phyloP scores from a whole-genome alignment of 2,888 invertebrate genomes.

The Alloplasta piceator region DNA sequence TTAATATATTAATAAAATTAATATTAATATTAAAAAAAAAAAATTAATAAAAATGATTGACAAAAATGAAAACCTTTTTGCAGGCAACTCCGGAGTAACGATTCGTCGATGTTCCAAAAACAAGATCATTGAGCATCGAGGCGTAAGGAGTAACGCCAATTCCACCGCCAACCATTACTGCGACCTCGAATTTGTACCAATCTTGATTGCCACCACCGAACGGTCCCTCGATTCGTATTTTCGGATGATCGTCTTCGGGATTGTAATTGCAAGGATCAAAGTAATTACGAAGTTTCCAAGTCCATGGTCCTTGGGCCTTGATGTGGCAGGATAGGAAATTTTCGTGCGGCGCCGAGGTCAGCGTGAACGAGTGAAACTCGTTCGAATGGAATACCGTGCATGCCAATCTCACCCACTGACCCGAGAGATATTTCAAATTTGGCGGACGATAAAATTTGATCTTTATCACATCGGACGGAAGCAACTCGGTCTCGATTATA shows the following conservation, averaged over 20 bases:
- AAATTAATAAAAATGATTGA: not conserved
- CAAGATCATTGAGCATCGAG: constrained; percentile 97
- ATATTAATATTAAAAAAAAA: constrained; percentile 18
- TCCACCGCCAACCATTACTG: constrained; percentile 98
- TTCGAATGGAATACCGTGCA: constrained; percentile 95
- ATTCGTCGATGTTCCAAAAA: constrained; percentile 97
- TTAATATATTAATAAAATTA: constrained; percentile 20
- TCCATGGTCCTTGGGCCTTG: constrained; percentile 97
- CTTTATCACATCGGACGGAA: constrained; percentile 97
- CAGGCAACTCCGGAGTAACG: constrained; percentile 98
- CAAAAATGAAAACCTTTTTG: constrained; percentile 89
- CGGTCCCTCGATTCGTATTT: constrained; percentile 96
- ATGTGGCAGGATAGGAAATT: constrained; percentile 97
- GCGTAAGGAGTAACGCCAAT: constrained; percentile 99
- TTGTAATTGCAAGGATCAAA: constrained; percentile 97
- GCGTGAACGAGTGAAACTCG: constrained; percentile 97
- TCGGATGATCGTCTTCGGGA: constrained; percentile 91
- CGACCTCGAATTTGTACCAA: constrained; percentile 99
- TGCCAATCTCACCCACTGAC: constrained; percentile 96
- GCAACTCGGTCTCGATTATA: constrained; percentile 95
- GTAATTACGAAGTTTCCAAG: constrained; percentile 97
- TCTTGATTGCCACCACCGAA: constrained; percentile 99
- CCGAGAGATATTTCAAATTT: constrained; percentile 96
- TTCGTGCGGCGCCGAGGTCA: constrained; percentile 98
- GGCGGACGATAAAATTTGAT: constrained; percentile 98